These are phyloP conservation scores for Pangasianodon hypophthalmus DNA, from an alignment of 2,113 vertebrate species.

Conservation along the genomic window DNA sequence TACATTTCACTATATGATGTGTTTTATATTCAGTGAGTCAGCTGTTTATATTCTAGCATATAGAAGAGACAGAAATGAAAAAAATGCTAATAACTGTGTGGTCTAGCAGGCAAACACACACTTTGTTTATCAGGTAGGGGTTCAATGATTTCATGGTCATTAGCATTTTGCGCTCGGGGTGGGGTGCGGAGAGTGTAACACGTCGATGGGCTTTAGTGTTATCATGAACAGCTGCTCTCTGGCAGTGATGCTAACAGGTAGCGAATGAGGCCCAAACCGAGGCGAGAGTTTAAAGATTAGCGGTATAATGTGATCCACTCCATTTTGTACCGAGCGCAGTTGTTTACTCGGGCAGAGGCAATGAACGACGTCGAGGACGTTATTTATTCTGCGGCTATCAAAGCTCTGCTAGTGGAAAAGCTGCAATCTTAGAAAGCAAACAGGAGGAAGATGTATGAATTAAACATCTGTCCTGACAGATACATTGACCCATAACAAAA, in stretches of 20 bases:
- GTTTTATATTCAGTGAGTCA: not conserved
- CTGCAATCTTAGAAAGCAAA: conserved; percentile 39
- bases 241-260: conserved; percentile 55
- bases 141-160: conserved; percentile 3
- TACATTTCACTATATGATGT: not conserved
- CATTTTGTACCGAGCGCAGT: conserved; percentile 29
- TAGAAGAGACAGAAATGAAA: not conserved
- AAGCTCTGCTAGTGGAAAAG: conserved; percentile 28
- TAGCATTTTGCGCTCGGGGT: conserved; percentile 54
- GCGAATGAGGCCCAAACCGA: conserved; percentile 41
- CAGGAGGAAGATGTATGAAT: conserved; percentile 51
- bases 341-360: conserved; percentile 32
- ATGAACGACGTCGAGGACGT: conserved; percentile 32
- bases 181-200: conserved; percentile 51
- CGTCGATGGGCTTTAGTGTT: conserved; percentile 57
- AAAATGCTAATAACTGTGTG: not conserved
- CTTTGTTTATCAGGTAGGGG: conserved; percentile 15
- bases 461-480: conserved; percentile 45
- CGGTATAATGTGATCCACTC: conserved; percentile 57
- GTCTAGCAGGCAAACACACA: not conserved
- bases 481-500: conserved; percentile 38
- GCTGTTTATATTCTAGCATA: not conserved
- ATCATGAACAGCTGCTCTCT: conserved; percentile 54
- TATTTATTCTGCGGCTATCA: conserved; percentile 12
- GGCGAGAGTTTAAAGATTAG: conserved; percentile 47